These are phyloP conservation scores for Melanotaenia duboulayi DNA, from an alignment of 2,113 vertebrate genomes.

Conservation along the genomic window DNA sequence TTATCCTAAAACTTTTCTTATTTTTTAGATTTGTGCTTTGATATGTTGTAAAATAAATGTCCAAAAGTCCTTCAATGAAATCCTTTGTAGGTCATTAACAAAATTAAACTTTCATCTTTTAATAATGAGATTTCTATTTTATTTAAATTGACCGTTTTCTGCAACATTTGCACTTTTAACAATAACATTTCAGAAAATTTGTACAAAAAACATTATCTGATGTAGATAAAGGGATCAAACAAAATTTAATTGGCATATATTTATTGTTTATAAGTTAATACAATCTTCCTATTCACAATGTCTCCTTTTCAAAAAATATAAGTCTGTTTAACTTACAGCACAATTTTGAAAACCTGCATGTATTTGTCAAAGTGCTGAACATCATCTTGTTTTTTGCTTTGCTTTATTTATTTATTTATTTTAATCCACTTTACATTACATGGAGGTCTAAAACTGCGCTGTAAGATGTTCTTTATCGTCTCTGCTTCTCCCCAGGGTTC, in stretches of 20 bases:
- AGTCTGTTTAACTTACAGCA: neutral
- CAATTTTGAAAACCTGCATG: neutral
- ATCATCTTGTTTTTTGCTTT: slow-evolving; percentile 18
- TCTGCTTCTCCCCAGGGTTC: slow-evolving; percentile 68
- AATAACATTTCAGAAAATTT: neutral
- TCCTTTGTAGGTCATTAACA: neutral
- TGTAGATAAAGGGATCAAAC: neutral
- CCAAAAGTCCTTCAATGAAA: neutral
- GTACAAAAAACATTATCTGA: neutral
- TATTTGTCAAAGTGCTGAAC: slow-evolving; percentile 13
- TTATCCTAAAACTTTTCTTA: no score
- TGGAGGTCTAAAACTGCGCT: slow-evolving; percentile 64
- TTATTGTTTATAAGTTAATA: neutral
- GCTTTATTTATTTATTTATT: neutral
- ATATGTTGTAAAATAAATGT: neutral
- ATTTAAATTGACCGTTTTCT: neutral
- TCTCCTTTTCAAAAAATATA: neutral
- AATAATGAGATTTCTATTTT: neutral
- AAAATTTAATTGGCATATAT: neutral
- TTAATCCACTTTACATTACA: slow-evolving; percentile 47
- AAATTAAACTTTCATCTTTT: neutral
- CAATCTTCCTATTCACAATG: neutral
- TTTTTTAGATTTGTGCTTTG: neutral
- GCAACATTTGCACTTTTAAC: neutral
- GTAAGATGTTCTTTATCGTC: slow-evolving; percentile 68